Evolutionary conservation across 2,888 invertebrate genomes (phyloP).

Genomic region (Stomorhina lunata): DNA sequence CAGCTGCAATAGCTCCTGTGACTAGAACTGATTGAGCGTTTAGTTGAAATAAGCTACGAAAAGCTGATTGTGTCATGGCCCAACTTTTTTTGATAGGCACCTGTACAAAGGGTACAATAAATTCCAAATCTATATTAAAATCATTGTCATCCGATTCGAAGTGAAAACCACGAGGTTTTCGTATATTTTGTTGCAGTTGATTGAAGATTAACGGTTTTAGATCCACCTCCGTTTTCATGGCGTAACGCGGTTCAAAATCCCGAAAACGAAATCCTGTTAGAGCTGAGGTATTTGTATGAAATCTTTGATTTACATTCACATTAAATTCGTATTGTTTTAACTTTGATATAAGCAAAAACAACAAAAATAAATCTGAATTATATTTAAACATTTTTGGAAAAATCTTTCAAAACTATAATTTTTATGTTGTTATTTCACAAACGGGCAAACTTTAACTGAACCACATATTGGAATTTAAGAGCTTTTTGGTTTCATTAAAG

Average conservation of each 20-base stretch:
- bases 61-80: constrained; percentile 71
- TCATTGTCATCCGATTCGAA: constrained; percentile 74
- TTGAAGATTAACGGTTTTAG: neutral
- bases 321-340: constrained; percentile 57
- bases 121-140: constrained; percentile 81
- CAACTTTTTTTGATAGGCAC: constrained; percentile 81
- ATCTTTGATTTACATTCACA: constrained; percentile 59
- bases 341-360: constrained; percentile 32
- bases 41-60: constrained; percentile 80
- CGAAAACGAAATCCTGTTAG: constrained; percentile 71
- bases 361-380: no score
- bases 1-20: constrained; percentile 81
- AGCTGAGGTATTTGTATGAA: constrained; percentile 60
- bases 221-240: neutral
- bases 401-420: neutral
- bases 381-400: constrained; percentile 23
- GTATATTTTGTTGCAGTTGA: constrained; percentile 26
- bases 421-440: neutral
- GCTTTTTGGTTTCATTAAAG: neutral
- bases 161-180: constrained; percentile 74
- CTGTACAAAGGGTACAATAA: constrained; percentile 83
- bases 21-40: constrained; percentile 82
- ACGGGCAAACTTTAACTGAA: constrained; percentile 35
- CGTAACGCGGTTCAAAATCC: constrained; percentile 72
- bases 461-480: constrained; percentile 5